Percentiles rank a stretch among this genome's conserved stretches.
Evolutionary conservation across 2,113 vertebrate species (phyloP).

Genomic region (Erythrolamprus reginae): DNA sequence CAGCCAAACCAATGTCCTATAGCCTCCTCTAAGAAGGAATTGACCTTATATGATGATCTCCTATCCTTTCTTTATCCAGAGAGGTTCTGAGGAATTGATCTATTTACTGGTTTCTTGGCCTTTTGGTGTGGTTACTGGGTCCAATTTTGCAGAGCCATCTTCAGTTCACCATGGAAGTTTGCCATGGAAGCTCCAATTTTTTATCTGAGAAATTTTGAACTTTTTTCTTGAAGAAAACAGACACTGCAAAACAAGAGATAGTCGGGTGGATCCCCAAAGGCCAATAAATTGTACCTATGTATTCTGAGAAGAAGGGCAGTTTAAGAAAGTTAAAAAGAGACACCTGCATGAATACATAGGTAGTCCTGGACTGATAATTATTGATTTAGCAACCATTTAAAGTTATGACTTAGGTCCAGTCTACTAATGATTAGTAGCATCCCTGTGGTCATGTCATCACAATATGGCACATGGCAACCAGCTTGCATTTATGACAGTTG

Average conservation of each 20-base stretch:
- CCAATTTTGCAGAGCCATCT: not conserved
- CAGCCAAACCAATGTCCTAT: not conserved
- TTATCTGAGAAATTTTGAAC: not conserved
- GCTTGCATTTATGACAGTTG: not conserved
- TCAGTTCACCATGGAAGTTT: not conserved
- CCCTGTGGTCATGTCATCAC: not conserved
- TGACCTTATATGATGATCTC: not conserved
- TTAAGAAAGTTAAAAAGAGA: not conserved
- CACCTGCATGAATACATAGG: not conserved
- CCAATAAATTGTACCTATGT: not conserved
- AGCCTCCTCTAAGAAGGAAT: not conserved
- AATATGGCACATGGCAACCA: not conserved
- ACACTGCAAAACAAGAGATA: not conserved
- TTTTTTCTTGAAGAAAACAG: not conserved
- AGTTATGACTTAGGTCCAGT: not conserved
- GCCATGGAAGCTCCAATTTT: not conserved
- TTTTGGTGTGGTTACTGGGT: not conserved
- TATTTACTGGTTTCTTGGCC: not conserved
- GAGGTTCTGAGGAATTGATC: not conserved
- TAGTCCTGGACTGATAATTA: not conserved
- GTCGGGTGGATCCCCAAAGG: not conserved
- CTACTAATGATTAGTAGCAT: not conserved
- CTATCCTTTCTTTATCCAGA: not conserved
- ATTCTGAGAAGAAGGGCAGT: not conserved
- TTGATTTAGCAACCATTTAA: not conserved